Percentiles rank a stretch among this genome's conserved stretches.
Conservation (phyloP, 1,140 invertebrate genomes). For the Microplitis demolitor region DNA sequence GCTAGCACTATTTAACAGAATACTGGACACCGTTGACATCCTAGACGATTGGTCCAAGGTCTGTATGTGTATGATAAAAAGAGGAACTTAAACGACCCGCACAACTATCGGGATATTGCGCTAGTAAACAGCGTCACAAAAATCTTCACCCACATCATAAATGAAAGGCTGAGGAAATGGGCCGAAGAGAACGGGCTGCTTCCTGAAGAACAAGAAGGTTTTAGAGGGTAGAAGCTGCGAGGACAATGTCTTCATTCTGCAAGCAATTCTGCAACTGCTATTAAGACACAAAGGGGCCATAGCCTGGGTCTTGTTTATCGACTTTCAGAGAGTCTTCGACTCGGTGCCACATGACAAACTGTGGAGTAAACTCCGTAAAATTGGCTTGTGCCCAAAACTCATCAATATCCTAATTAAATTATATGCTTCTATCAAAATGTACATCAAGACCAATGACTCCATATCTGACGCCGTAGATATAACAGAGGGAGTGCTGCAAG, state of each 20-base stretch:
- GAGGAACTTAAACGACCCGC: neutral
- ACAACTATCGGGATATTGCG: neutral
- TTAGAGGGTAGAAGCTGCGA: constrained; percentile 6
- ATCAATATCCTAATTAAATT: neutral
- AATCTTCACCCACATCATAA: neutral
- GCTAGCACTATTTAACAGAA: neutral
- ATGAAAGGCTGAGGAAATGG: neutral
- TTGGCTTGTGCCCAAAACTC: neutral
- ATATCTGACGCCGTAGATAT: neutral
- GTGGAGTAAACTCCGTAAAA: neutral
- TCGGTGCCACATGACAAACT: neutral
- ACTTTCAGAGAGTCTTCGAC: neutral
- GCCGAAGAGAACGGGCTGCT: neutral
- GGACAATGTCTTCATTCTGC: neutral
- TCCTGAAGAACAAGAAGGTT: constrained; percentile 15
- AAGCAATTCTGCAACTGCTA: neutral
- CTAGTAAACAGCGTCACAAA: neutral
- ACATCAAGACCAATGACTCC: neutral
- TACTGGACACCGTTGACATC: neutral
- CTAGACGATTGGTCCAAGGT: neutral
- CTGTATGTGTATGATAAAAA: neutral
- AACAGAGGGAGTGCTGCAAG: constrained; percentile 9
- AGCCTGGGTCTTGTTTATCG: neutral
- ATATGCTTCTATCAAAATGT: neutral
- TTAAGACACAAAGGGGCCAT: neutral